A percentile compares a stretch with the other conserved stretches of the same genome.
Conservation (phyloP, 2,797 vertebrate genomes). For the Pogoniulus pusillus region DNA sequence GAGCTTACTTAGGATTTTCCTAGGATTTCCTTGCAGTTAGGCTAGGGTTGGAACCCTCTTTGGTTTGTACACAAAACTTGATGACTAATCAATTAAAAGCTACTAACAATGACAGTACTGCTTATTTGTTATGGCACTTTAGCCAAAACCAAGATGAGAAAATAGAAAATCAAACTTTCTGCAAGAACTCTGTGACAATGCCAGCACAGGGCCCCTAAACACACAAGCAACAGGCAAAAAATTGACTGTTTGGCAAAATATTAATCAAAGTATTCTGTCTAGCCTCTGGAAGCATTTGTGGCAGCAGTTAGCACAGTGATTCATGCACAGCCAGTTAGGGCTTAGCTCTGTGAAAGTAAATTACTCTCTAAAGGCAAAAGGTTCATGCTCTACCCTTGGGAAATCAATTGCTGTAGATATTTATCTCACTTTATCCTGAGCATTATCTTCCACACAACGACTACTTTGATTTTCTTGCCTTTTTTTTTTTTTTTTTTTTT, state of each 20-base stretch:
- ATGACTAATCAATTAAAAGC: background rate
- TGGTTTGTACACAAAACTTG: background rate
- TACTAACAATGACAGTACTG: background rate
- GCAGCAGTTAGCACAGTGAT: background rate
- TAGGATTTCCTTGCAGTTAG: background rate
- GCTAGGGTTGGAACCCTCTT: background rate
- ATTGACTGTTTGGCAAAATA: background rate
- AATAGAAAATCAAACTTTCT: background rate
- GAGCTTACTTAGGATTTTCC: background rate
- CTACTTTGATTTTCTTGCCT: background rate
- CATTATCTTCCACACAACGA: background rate
- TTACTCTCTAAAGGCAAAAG: background rate
- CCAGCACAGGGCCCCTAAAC: background rate
- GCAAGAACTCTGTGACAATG: background rate
- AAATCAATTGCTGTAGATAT: background rate
- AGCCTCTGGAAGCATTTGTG: background rate
- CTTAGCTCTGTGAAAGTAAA: background rate
- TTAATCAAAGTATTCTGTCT: background rate
- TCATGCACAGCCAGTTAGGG: background rate
- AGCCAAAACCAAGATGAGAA: background rate
- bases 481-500: background rate
- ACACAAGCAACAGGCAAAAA: background rate
- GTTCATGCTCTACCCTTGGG: background rate
- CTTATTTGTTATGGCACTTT: background rate
- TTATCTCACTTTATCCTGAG: background rate